These are phyloP conservation scores for Pelecanus crispus DNA, from an alignment of 2,113 vertebrate species.

Conservation along the genomic window DNA sequence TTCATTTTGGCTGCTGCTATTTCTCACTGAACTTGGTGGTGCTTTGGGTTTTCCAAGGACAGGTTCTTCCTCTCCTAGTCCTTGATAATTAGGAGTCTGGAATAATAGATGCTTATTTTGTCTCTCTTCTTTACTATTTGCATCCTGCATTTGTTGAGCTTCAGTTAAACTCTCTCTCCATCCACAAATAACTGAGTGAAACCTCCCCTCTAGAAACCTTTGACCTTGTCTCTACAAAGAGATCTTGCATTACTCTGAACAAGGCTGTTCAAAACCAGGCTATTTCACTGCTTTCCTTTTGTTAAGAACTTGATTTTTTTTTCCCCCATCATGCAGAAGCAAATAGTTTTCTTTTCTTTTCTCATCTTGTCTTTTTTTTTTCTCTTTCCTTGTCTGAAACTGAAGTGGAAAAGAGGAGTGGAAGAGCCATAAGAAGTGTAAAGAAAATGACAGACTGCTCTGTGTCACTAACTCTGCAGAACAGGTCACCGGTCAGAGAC, in stretches of 20 bases:
- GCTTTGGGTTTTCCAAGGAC: background rate
- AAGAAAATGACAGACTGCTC: slow-evolving; percentile 37
- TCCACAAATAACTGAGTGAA: background rate
- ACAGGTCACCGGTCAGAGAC: slow-evolving; percentile 10
- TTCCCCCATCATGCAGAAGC: background rate
- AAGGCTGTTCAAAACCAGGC: background rate
- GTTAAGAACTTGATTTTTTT: background rate
- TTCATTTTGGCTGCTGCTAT: background rate
- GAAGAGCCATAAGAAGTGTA: background rate
- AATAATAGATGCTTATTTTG: background rate
- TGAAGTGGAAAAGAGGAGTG: background rate
- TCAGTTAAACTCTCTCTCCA: background rate
- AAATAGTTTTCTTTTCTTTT: background rate
- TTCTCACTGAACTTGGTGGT: background rate
- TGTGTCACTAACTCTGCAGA: slow-evolving; percentile 24
- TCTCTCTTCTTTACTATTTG: background rate
- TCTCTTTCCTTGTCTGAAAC: background rate
- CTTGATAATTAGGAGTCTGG: background rate
- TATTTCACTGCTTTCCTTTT: background rate
- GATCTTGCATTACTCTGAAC: background rate
- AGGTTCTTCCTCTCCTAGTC: background rate
- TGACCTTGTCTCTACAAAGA: background rate
- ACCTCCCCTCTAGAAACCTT: background rate
- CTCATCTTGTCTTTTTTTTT: background rate
- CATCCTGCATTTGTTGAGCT: background rate